Evolutionary conservation across 2,797 vertebrate species (phyloP).

Genomic region (Chiroxiphia lanceolata): DNA sequence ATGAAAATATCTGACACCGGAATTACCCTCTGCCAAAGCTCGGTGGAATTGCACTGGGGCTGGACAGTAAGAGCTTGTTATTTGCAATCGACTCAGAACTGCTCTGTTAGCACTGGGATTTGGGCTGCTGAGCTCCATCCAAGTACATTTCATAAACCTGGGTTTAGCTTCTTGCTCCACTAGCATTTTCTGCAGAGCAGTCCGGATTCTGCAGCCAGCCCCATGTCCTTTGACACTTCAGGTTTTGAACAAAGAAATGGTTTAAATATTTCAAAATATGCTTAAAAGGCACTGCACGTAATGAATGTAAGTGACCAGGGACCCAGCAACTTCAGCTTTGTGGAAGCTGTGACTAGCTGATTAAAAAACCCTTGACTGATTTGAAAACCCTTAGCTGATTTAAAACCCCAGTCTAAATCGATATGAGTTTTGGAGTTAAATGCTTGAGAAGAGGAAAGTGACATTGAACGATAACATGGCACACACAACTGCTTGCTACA

Average conservation of each 20-base stretch:
- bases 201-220: neutral
- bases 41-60: neutral
- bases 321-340: neutral
- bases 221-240: neutral
- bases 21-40: conserved; percentile 41
- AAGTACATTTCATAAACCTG: conserved; percentile 10
- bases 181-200: neutral
- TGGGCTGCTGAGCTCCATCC: conserved; percentile 5
- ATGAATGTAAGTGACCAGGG: neutral
- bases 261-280: neutral
- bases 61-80: conserved; percentile 23
- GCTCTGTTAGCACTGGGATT: conserved; percentile 45
- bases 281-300: neutral
- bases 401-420: neutral
- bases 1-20: conserved; percentile 42
- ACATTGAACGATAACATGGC: neutral
- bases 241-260: neutral
- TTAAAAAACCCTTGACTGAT: neutral
- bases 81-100: conserved; percentile 27
- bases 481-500: neutral
- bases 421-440: neutral
- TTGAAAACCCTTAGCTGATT: neutral
- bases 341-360: neutral
- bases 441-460: neutral
- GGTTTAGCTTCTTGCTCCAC: neutral